Conservation (phyloP, 2,797 vertebrate species). For the Antennarius maculatus region DNA sequence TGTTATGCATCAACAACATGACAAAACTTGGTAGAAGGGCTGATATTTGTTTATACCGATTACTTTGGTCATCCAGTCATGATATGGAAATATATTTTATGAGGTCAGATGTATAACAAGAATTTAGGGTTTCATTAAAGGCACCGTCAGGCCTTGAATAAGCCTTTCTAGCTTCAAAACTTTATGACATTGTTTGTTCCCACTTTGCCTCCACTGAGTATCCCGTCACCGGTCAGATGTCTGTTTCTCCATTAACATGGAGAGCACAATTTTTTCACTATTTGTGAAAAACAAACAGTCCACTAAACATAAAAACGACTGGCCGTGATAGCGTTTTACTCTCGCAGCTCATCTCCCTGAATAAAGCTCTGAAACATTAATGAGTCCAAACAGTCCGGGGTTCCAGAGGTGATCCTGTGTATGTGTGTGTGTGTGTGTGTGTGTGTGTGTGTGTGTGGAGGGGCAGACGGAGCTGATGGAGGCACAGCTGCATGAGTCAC, state of each 20-base stretch:
- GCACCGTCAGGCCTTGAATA: constrained; percentile 4
- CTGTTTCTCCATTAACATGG: constrained; percentile 8
- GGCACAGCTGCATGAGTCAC: constrained; percentile 45
- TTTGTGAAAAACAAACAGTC: constrained; percentile 17
- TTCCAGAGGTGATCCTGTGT: constrained; percentile 9
- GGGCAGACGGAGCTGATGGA: constrained; percentile 31
- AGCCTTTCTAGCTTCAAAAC: constrained; percentile 1
- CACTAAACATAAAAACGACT: constrained; percentile 34
- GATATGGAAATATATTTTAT: too few species aligned
- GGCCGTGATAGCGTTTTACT: constrained; percentile 23
- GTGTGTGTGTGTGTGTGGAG: neutral
- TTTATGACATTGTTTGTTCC: constrained; percentile 3
- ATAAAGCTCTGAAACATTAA: constrained; percentile 24
- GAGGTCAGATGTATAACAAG: too few species aligned
- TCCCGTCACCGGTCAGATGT: constrained; percentile 1
- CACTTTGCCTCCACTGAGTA: neutral
- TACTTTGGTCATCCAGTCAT: too few species aligned
- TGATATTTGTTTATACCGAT: too few species aligned
- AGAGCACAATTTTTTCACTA: constrained; percentile 5
- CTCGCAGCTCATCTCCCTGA: constrained; percentile 40
- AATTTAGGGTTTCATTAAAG: too few species aligned
- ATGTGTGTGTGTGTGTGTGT: neutral
- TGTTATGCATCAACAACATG: too few species aligned
- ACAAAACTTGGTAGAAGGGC: too few species aligned
- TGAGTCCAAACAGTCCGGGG: constrained; percentile 30